phyloP scores from a whole-genome alignment of 2,888 invertebrate species.

The Oscheius myriophilus region DNA sequence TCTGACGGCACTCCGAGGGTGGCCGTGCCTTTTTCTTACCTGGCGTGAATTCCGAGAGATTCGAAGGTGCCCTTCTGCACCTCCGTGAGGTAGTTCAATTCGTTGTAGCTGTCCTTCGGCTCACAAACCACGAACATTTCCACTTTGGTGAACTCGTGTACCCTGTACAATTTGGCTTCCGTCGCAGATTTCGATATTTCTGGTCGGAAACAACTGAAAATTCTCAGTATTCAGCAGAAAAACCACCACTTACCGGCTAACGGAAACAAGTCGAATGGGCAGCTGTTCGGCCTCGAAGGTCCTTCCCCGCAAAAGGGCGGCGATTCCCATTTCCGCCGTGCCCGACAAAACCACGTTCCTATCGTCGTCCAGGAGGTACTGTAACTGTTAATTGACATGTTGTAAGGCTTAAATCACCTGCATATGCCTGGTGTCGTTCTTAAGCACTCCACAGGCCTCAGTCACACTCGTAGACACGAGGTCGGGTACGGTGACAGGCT shows the following conservation, averaged over 20 bases:
- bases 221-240: not conserved
- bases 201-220: constrained; percentile 65
- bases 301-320: constrained; percentile 48
- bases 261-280: constrained; percentile 61
- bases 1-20: not conserved
- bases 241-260: constrained; percentile 42
- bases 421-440: constrained; percentile 41
- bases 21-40: constrained; percentile 35
- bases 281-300: constrained; percentile 58
- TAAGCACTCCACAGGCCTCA: constrained; percentile 62
- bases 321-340: constrained; percentile 71
- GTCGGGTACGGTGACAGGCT: constrained; percentile 64
- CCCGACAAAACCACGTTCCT: constrained; percentile 63
- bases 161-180: constrained; percentile 67
- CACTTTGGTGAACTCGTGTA: constrained; percentile 70
- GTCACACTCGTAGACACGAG: constrained; percentile 61
- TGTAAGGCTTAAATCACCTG: constrained; percentile 21
- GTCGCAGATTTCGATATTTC: constrained; percentile 61
- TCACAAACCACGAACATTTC: constrained; percentile 69
- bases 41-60: constrained; percentile 61
- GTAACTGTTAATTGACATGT: constrained; percentile 12
- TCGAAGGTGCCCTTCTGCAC: constrained; percentile 63
- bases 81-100: constrained; percentile 55
- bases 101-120: constrained; percentile 54
- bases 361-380: constrained; percentile 55